These are phyloP conservation scores for Vespertilio murinus DNA, from an alignment of 2,797 vertebrate species.

Conservation along the genomic window DNA sequence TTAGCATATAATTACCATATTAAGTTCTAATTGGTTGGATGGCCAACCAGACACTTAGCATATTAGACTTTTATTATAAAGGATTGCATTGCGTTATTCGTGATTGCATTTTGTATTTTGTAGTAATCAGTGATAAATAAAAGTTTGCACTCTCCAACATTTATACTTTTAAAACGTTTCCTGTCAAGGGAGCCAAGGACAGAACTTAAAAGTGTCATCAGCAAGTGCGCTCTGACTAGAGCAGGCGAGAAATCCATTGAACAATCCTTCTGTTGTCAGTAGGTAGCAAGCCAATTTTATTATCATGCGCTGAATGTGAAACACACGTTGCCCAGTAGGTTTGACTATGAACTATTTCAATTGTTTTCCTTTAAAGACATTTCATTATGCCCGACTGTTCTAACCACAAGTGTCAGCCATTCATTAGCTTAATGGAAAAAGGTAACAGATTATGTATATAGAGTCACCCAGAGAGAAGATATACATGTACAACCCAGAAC, in stretches of 20 bases:
- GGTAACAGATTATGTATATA: slow-evolving; percentile 70
- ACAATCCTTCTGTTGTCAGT: not conserved
- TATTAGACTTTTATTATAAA: too few species aligned
- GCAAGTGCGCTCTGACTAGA: not conserved
- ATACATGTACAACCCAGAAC: slow-evolving; percentile 71
- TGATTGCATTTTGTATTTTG: not conserved
- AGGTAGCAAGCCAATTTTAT: slow-evolving; percentile 15
- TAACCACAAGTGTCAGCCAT: slow-evolving; percentile 54
- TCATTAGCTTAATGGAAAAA: slow-evolving; percentile 72
- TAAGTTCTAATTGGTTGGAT: too few species aligned
- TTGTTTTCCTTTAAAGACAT: slow-evolving; percentile 49
- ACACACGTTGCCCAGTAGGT: slow-evolving; percentile 47
- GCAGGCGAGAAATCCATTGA: not conserved
- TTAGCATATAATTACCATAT: too few species aligned
- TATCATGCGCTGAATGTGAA: slow-evolving; percentile 35
- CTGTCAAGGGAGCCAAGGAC: not conserved
- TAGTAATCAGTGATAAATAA: not conserved
- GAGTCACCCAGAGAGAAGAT: slow-evolving; percentile 65
- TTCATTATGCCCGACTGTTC: slow-evolving; percentile 70
- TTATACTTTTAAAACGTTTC: not conserved
- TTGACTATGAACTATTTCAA: not conserved
- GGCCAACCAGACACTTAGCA: too few species aligned
- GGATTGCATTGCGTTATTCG: not conserved
- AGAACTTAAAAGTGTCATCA: not conserved
- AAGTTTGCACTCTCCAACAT: not conserved